These are phyloP conservation scores for Rhegmatorhina hoffmannsi DNA, from an alignment of 2,113 vertebrate species.

Conservation along the genomic window DNA sequence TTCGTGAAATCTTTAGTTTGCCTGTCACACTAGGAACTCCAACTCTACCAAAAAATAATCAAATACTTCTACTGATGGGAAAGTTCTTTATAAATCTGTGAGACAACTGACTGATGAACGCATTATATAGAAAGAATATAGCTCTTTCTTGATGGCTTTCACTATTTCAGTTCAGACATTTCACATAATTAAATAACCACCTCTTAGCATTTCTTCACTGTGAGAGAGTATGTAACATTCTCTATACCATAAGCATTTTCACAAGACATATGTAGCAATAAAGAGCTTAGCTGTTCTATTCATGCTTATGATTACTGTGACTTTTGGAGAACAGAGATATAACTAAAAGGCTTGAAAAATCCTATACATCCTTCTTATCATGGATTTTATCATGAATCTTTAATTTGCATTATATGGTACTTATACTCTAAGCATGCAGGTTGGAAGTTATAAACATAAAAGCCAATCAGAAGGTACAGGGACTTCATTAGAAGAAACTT, in stretches of 20 bases:
- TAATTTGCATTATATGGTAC: not conserved
- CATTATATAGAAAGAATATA: not conserved
- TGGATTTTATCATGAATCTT: not conserved
- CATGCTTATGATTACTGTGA: not conserved
- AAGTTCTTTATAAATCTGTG: not conserved
- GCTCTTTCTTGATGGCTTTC: not conserved
- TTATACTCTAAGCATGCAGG: not conserved
- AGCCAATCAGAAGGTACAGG: not conserved
- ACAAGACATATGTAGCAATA: not conserved
- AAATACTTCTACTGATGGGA: not conserved
- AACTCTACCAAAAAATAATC: not conserved
- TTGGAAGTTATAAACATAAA: rapidly evolving
- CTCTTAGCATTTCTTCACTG: not conserved
- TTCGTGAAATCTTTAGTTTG: not conserved
- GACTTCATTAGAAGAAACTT: not conserved
- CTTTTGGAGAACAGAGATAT: not conserved
- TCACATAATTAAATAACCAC: not conserved
- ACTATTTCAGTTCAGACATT: not conserved
- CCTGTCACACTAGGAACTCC: not conserved
- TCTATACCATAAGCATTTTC: not conserved
- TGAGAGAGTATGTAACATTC: not conserved
- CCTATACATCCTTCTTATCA: too few relatives aligned
- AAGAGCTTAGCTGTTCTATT: not conserved
- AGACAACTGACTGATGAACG: not conserved
- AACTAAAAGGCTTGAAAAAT: not conserved